Percentiles rank a stretch among this genome's conserved stretches.
Evolutionary conservation across 53 echinoderm and acorn worm species (phyloP).

Genomic region (Temnopleurus reevesii): DNA sequence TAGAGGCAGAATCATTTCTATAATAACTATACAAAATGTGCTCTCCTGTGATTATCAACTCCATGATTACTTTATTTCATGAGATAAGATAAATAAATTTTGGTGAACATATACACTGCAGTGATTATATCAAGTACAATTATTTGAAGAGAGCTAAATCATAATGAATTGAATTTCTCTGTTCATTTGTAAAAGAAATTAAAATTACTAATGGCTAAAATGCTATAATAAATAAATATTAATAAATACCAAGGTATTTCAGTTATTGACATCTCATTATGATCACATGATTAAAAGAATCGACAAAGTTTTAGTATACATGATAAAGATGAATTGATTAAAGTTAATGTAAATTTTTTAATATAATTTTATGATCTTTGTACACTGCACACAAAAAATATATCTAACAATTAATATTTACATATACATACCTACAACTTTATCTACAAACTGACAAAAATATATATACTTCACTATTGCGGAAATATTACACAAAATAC

Average conservation of each 20-base stretch:
- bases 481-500: constrained; percentile 33
- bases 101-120: not conserved
- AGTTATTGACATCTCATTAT: not conserved
- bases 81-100: not conserved
- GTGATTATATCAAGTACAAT: not conserved
- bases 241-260: constrained; percentile 22
- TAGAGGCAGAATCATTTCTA: no score
- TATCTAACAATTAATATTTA: constrained; percentile 20
- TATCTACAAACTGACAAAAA: constrained; percentile 31
- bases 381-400: constrained; percentile 3
- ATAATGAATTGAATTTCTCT: not conserved
- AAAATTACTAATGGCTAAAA: not conserved
- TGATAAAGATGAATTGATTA: not conserved
- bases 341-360: not conserved
- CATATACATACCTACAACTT: not conserved
- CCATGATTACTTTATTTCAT: not conserved
- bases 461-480: constrained; percentile 41
- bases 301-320: not conserved
- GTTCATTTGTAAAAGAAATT: not conserved
- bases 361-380: not conserved
- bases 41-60: not conserved
- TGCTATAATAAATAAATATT: not conserved
- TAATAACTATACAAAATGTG: not conserved
- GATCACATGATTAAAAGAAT: not conserved
- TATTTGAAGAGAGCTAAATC: not conserved